These are phyloP conservation scores for Catostylus mosaicus DNA, from an alignment of 30 jellyfish, hydroid and myxozoan species.

Conservation along the genomic window DNA sequence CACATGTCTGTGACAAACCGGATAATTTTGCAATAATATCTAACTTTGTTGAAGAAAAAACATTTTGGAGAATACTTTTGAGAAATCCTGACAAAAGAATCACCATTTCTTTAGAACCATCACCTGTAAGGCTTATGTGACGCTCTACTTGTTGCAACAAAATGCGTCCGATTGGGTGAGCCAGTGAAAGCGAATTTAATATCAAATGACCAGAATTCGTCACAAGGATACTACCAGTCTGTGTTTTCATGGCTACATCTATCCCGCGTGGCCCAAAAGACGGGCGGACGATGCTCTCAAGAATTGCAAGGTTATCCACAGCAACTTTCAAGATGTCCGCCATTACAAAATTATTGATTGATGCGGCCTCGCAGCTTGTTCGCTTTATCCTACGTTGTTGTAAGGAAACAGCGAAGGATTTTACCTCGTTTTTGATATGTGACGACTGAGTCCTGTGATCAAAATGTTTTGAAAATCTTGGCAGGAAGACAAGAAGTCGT, in stretches of 20 bases:
- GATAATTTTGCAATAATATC: constrained; percentile 10
- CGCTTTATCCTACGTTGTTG: too few species aligned
- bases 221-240: constrained; percentile 56
- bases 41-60: not conserved
- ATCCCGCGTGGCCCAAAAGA: constrained; percentile 77
- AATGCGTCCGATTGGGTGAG: constrained; percentile 53
- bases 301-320: constrained; percentile 21
- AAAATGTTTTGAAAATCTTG: not conserved
- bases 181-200: constrained; percentile 34
- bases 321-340: constrained; percentile 58
- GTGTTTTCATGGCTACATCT: constrained; percentile 62
- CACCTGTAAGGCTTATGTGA: constrained; percentile 60
- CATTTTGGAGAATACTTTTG: not conserved
- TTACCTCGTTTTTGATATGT: constrained; percentile 1
- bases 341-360: constrained; percentile 3
- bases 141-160: constrained; percentile 17
- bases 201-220: constrained; percentile 60
- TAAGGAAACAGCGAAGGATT: not conserved
- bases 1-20: constrained; percentile 48
- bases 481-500: not conserved
- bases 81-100: constrained; percentile 32
- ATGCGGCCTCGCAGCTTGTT: not conserved
- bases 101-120: constrained; percentile 43
- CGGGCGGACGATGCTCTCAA: constrained; percentile 17
- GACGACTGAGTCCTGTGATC: constrained; percentile 33